Evolutionary conservation across 2,113 vertebrate genomes (phyloP), one percentile per base, ranked within the genome.

Genomic region (Aegithalos caudatus): DNA sequence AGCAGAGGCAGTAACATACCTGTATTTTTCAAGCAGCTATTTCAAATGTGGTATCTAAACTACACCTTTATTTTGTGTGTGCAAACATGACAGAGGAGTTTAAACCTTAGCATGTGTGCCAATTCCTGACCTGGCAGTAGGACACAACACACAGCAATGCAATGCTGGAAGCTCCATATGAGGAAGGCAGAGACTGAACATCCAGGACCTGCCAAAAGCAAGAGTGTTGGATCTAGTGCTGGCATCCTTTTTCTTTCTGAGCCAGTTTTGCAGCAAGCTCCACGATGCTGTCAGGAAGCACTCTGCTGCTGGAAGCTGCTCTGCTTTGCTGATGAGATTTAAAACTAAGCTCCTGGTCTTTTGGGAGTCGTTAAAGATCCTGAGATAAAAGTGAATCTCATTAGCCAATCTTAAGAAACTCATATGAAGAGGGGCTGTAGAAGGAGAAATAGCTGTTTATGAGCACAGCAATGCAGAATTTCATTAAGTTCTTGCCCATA

Each of bases 381-480:
- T 73, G 76, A 95, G 88, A 96, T 94, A 94, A 97, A 96, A 96
- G 94, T 71, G 80, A 96, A 93, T 95, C 94, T 96, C 64, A 81
- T 97, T 94, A 97, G 86, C 58, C 85, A 81, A 18, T 91, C 88
- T 90, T 90, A 92, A 93, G 90, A 74, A 96, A 92, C 88, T 93
- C 86, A 51, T 74, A 84, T 0, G 47, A 94, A 96, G 76, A 86
- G 45, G 47, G 61, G 38, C 18, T 71, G 48, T 15, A 84, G 67
- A 81, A 90, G 69, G 48, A 93, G 57, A 92, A 93, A 81, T 72
- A 74, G 57, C 37, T 93, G 93, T 93, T 95, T 81, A 71, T 88
- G 60, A 94, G 76, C 60, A 71, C 57, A 88, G 92, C 31, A 74
- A 79, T 61, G 48, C 31, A 90, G 76, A 94, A 88, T 81, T 92